These are phyloP conservation scores for Bryconaethiops microstoma DNA, from an alignment of 2,797 vertebrate species.

Conservation along the genomic window DNA sequence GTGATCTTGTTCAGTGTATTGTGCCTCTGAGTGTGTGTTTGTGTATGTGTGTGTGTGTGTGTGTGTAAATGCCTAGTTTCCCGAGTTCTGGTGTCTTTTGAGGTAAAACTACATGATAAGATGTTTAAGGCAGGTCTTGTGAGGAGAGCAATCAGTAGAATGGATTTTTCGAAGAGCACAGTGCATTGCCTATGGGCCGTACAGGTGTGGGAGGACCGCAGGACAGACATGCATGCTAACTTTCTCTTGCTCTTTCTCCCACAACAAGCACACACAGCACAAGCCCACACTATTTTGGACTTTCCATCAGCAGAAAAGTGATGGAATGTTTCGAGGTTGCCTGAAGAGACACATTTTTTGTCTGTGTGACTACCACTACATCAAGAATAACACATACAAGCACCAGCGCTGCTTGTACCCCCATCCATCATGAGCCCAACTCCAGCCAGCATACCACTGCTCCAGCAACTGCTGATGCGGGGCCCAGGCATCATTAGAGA, in stretches of 20 bases:
- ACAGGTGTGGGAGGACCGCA: slow-evolving; percentile 68
- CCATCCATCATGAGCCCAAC: slow-evolving; percentile 47
- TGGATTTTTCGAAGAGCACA: slow-evolving; percentile 61
- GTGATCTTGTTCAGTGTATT: slow-evolving; percentile 2
- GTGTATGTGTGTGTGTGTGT: slow-evolving; percentile 20
- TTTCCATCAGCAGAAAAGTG: slow-evolving; percentile 48
- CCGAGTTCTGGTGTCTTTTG: slow-evolving; percentile 12
- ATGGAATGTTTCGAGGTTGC: slow-evolving; percentile 47
- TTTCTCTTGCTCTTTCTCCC: slow-evolving; percentile 65
- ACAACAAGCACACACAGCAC: slow-evolving; percentile 15
- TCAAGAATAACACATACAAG: slow-evolving; percentile 46
- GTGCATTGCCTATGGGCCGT: slow-evolving; percentile 66
- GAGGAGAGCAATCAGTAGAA: slow-evolving; percentile 47
- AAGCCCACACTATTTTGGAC: slow-evolving; percentile 36
- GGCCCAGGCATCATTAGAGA: slow-evolving; percentile 50
- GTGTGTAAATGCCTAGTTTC: neutral
- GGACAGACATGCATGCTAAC: slow-evolving; percentile 28
- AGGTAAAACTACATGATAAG: slow-evolving; percentile 3
- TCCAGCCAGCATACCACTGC: slow-evolving; percentile 24
- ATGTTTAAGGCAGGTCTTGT: slow-evolving; percentile 23
- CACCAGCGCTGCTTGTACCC: slow-evolving; percentile 31
- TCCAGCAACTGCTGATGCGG: slow-evolving; percentile 48
- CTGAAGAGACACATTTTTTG: slow-evolving; percentile 51
- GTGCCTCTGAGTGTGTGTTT: slow-evolving; percentile 2
- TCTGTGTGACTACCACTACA: slow-evolving; percentile 47